Evolutionary conservation across 2,113 vertebrate genomes (phyloP), one percentile per base, ranked within the genome.

Genomic region (Cyanoramphus novaezelandiae): DNA sequence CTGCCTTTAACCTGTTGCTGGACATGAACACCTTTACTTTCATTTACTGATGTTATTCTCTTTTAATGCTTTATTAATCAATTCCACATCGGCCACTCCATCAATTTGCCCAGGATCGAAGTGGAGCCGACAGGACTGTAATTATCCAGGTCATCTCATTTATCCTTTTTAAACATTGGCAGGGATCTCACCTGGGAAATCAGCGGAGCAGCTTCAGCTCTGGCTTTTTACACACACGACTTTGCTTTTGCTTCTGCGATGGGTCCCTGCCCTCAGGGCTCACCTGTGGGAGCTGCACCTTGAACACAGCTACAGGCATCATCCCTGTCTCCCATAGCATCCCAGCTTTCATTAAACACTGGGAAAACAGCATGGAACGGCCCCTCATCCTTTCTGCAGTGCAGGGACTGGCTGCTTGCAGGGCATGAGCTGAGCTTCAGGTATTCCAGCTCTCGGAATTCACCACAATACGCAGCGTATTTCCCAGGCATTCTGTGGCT

Each of bases 131-230:
- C 86, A 93, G 86, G 80, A n/a, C 88, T 72, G 81, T 96, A 94
- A 96, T 96, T 96, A 96, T 75, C 88, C 90, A 91, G 86, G 92
- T 89, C 77, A 35, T 88, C 88, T 86, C 92, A 88, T 95, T 94
- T 88, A 95, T 92, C 88, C 91, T 79, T 47, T 75, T 90, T 72
- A 95, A 87, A 91, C 5, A 9, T 1, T 57, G 77, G 74, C 88
- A 86, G 86, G 53, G 77, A 15, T 64, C 76, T 94, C 96, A 95
- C 80, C 86, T 93, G 91, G 95, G 88, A 92, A 96, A 95, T 90
- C 88, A 82, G 77, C 0, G 0, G 11, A 84, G 69, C 29, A 59
- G 74, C 37, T 64, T 84, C 70, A 24, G 57, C 52, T 87, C 79
- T 43, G n/a, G 72, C 47, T 84, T 82, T 72, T 82, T 69, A 79